A percentile compares a stretch with the other conserved stretches of the same genome.
These are phyloP conservation scores for Hypotaenidia okinawae DNA, from an alignment of 2,797 vertebrate genomes.

Conservation along the genomic window DNA sequence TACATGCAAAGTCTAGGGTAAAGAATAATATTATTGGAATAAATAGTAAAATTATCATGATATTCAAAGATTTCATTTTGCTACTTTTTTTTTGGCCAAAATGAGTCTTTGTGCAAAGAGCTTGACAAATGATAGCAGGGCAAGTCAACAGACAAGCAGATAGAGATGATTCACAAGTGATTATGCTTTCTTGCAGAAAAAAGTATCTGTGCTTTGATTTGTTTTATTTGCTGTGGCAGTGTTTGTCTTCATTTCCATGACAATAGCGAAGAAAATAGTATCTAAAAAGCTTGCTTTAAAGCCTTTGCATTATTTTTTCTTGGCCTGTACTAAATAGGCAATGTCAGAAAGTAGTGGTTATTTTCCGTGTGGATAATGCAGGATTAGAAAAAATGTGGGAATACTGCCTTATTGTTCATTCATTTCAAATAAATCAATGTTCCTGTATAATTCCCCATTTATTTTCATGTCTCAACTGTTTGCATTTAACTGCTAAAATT, in stretches of 20 bases:
- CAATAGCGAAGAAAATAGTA: background rate
- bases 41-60: background rate
- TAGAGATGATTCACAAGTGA: background rate
- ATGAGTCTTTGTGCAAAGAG: background rate
- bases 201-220: background rate
- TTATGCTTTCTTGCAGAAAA: background rate
- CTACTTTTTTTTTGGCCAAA: background rate
- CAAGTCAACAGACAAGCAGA: background rate
- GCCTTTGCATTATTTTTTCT: background rate
- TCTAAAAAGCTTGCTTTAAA: background rate
- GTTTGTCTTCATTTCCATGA: background rate
- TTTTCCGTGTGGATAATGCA: background rate
- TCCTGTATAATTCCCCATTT: background rate
- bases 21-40: background rate
- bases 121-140: background rate
- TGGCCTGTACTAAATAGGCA: background rate
- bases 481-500: background rate
- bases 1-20: background rate
- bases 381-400: background rate
- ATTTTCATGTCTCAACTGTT: background rate
- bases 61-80: background rate
- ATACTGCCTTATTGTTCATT: background rate
- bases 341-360: background rate
- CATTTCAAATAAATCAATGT: background rate
- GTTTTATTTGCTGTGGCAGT: background rate